These are phyloP conservation scores for Endomychus coccineus DNA, from an alignment of 2,888 invertebrate genomes.

Conservation along the genomic window DNA sequence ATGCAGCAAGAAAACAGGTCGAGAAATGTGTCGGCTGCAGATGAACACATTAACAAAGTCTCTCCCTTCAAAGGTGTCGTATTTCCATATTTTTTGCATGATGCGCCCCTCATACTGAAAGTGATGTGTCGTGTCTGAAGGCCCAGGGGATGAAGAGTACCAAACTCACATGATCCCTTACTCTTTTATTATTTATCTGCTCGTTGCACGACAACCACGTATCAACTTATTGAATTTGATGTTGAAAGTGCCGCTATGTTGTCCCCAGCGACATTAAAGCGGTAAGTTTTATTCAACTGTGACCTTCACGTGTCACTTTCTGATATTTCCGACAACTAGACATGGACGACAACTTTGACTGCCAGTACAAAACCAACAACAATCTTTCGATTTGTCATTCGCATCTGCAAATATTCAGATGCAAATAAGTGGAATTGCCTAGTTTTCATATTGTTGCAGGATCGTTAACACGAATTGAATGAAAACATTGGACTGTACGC, in stretches of 20 bases:
- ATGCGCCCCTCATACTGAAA: constrained; percentile 33
- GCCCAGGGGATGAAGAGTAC: constrained; percentile 34
- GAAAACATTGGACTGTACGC: too few relatives aligned
- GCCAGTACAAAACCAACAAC: too few relatives aligned
- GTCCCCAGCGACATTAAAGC: not conserved
- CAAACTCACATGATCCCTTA: constrained; percentile 26
- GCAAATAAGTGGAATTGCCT: too few relatives aligned
- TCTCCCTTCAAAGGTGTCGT: constrained; percentile 34
- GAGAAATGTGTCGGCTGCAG: too few relatives aligned
- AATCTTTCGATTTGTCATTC: too few relatives aligned
- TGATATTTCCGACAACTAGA: not conserved
- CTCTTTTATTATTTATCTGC: constrained; percentile 33
- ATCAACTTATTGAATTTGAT: constrained; percentile 30
- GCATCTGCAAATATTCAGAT: too few relatives aligned
- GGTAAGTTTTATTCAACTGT: constrained; percentile 3
- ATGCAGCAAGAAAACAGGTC: too few relatives aligned
- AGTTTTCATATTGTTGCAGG: too few relatives aligned
- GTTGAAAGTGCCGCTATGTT: constrained; percentile 22
- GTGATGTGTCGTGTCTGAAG: constrained; percentile 44
- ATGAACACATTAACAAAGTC: too few relatives aligned
- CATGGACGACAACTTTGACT: too few relatives aligned
- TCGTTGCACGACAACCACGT: constrained; percentile 29
- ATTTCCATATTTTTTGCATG: constrained; percentile 40
- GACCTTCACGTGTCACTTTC: constrained; percentile 8
- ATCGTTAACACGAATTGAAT: too few relatives aligned